These are phyloP conservation scores for Liodrosophila aerea DNA, from an alignment of 2,888 invertebrate species.

Conservation along the genomic window DNA sequence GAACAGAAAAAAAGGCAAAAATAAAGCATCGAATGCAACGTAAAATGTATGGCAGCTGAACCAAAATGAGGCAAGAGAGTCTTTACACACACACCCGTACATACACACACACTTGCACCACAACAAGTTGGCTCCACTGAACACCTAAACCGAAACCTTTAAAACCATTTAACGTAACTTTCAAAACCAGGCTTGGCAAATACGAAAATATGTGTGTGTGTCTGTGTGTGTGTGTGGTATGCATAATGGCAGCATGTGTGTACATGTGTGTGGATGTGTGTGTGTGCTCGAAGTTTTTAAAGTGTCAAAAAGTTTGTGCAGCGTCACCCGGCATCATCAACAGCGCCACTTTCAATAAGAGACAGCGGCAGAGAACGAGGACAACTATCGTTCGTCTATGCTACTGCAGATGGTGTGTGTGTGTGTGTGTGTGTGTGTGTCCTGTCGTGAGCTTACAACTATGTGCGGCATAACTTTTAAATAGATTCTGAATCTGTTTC, in stretches of 20 bases:
- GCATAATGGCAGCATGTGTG: conserved; percentile 18
- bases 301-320: conserved; percentile 65
- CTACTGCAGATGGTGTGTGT: background rate
- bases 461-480: conserved; percentile 64
- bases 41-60: too few relatives aligned
- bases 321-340: conserved; percentile 59
- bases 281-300: conserved; percentile 55
- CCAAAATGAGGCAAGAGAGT: background rate
- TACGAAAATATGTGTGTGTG: conserved; percentile 19
- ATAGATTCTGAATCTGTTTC: conserved; percentile 62
- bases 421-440: background rate
- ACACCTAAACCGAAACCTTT: conserved; percentile 50
- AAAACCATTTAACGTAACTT: conserved; percentile 62
- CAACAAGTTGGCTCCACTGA: conserved; percentile 8
- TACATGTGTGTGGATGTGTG: conserved; percentile 17
- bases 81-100: background rate
- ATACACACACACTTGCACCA: background rate
- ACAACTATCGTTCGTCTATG: background rate
- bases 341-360: conserved; percentile 52
- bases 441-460: conserved; percentile 39
- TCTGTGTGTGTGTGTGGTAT: background rate
- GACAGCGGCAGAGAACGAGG: background rate
- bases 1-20: background rate
- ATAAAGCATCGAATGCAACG: too few relatives aligned
- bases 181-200: conserved; percentile 48